phyloP scores from a whole-genome alignment of 2,113 vertebrate species.

The Charadrius vociferus region DNA sequence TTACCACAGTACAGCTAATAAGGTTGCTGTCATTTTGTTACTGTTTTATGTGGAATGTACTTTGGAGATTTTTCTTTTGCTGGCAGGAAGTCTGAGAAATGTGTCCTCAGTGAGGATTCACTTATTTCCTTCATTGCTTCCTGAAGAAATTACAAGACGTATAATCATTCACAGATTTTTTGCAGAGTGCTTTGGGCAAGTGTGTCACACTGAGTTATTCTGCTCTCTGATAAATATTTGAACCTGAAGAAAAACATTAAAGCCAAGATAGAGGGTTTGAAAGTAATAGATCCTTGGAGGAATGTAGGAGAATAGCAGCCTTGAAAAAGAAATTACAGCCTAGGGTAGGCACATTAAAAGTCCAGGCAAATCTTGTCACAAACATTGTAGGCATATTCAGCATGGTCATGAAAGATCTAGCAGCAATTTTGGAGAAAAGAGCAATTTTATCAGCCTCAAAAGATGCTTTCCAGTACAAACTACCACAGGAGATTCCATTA shows the following conservation, averaged over 20 bases:
- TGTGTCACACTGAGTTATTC: conserved; percentile 17
- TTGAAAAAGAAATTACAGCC: not conserved
- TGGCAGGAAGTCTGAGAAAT: not conserved
- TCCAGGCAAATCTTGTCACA: not conserved
- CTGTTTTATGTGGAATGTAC: not conserved
- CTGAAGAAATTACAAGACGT: not conserved
- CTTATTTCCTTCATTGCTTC: not conserved
- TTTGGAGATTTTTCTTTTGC: not conserved
- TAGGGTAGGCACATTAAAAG: not conserved
- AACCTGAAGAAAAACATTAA: not conserved
- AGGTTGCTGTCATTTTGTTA: not conserved
- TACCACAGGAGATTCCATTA: not conserved
- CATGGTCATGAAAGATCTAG: not conserved
- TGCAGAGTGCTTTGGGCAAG: not conserved
- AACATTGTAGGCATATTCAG: not conserved
- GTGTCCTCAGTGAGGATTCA: not conserved
- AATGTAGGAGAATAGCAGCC: not conserved
- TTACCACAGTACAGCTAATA: not conserved
- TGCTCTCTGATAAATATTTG: not conserved
- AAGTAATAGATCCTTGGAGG: not conserved
- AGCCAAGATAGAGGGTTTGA: not conserved
- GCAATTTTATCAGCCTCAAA: not conserved
- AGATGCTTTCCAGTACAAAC: not conserved
- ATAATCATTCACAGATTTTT: not conserved
- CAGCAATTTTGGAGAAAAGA: not conserved